Evolutionary conservation across 2,113 vertebrate species (phyloP).

Genomic region (Xiphias gladius): DNA sequence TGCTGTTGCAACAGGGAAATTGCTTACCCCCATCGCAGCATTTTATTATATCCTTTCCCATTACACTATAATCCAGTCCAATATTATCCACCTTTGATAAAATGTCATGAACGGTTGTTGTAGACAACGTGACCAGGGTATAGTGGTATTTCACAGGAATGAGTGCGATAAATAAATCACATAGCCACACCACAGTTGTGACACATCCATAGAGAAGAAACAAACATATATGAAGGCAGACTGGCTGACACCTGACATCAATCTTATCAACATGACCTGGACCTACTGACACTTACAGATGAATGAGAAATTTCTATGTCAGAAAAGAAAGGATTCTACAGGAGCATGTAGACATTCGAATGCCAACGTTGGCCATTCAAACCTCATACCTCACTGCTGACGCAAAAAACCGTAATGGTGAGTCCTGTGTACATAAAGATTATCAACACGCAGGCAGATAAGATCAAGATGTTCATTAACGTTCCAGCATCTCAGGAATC

Average conservation of each 20-base stretch:
- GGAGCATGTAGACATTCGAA: background rate
- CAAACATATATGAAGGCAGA: constrained; percentile 21
- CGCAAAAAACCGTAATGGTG: background rate
- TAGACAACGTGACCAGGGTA: background rate
- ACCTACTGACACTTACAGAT: constrained; percentile 17
- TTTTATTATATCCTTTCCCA: constrained; percentile 12
- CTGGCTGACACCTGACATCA: constrained; percentile 13
- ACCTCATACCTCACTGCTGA: background rate
- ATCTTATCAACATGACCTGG: constrained; percentile 3
- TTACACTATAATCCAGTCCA: background rate
- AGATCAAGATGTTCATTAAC: background rate
- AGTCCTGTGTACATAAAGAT: constrained; percentile 9
- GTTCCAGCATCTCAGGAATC: background rate
- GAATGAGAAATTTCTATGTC: constrained; percentile 9
- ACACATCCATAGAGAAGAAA: constrained; percentile 25
- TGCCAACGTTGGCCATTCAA: background rate
- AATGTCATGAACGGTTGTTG: background rate
- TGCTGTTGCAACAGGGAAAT: background rate
- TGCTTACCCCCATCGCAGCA: background rate
- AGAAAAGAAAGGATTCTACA: constrained; percentile 8
- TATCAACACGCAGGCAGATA: background rate
- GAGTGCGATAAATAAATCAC: constrained; percentile 34
- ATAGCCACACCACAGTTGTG: background rate
- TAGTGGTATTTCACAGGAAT: constrained; percentile 1
- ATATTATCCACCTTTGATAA: constrained; percentile 9